Conservation (phyloP, 1,140 invertebrate genomes). For the Brachionus calyciflorus region DNA sequence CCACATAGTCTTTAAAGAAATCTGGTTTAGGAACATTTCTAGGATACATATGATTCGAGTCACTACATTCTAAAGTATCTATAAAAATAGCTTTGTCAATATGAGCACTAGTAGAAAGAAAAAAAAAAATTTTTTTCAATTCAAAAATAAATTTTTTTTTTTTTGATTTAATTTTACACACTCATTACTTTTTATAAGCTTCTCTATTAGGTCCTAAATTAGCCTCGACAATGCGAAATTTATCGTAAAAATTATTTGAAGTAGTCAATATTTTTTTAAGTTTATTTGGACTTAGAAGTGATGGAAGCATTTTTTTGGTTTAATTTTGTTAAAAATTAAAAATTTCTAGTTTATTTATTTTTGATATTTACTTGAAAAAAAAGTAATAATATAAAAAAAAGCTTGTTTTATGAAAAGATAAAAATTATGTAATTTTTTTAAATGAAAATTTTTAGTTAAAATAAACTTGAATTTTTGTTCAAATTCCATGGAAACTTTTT, state of each 20-base stretch:
- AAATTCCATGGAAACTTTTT: too few species aligned
- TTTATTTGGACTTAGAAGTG: neutral
- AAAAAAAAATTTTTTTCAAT: neutral
- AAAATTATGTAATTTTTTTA: too few species aligned
- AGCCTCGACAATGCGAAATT: conserved; percentile 1
- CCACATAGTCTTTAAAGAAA: conserved; percentile 49
- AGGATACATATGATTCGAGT: conserved; percentile 48
- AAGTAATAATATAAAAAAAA: too few species aligned
- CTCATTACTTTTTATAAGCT: conserved; percentile 38
- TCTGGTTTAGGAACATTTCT: conserved; percentile 50
- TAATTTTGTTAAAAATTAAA: neutral
- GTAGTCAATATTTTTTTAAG: neutral
- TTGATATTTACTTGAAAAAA: neutral
- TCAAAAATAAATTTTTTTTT: neutral
- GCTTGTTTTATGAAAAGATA: too few species aligned
- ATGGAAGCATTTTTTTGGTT: conserved; percentile 3
- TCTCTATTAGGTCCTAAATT: conserved; percentile 28
- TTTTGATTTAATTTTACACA: too few species aligned
- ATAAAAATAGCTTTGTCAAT: conserved; percentile 51
- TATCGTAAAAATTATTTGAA: neutral
- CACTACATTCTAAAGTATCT: conserved; percentile 49
- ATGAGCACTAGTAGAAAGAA: conserved; percentile 48
- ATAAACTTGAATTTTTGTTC: too few species aligned
- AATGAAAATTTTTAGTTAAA: too few species aligned
- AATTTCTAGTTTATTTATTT: neutral